These are phyloP conservation scores for Drosophila sechellia DNA, from an alignment of 1,140 invertebrate genomes.

Conservation along the genomic window DNA sequence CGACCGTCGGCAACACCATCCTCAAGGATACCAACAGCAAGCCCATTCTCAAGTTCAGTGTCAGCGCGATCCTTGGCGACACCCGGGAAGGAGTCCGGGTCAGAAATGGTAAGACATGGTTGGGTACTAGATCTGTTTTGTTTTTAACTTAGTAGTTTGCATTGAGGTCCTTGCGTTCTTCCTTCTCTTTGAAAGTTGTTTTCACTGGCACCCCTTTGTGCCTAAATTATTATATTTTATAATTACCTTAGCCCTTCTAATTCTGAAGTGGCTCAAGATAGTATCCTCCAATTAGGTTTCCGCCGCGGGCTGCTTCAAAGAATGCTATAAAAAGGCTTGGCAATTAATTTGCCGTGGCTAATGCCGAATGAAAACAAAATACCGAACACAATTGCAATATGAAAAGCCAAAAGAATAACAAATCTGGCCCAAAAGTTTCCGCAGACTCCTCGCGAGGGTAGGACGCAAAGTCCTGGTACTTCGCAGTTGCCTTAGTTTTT, in stretches of 20 bases:
- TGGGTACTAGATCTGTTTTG: background rate
- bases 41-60: slow-evolving; percentile 95
- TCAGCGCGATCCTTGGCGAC: slow-evolving; percentile 94
- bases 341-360: slow-evolving; percentile 78
- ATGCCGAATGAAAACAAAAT: slow-evolving; percentile 68
- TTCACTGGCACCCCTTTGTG: background rate
- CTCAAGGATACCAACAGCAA: slow-evolving; percentile 86
- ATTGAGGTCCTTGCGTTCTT: no score
- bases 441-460: slow-evolving; percentile 1
- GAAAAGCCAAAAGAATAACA: slow-evolving; percentile 79
- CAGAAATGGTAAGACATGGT: slow-evolving; percentile 81
- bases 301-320: background rate
- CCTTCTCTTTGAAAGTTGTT: background rate
- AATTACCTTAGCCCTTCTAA: background rate
- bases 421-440: slow-evolving; percentile 28
- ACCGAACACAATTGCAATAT: slow-evolving; percentile 68
- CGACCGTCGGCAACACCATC: slow-evolving; percentile 56
- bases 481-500: slow-evolving; percentile 54
- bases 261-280: slow-evolving; percentile 10
- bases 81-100: slow-evolving; percentile 84
- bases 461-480: slow-evolving; percentile 1
- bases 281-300: slow-evolving; percentile 17
- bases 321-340: slow-evolving; percentile 59
- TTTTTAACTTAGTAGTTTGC: no score
- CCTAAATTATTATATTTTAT: background rate